These are phyloP conservation scores for Amyelois transitella DNA, from an alignment of 1,140 invertebrate genomes.

Conservation along the genomic window DNA sequence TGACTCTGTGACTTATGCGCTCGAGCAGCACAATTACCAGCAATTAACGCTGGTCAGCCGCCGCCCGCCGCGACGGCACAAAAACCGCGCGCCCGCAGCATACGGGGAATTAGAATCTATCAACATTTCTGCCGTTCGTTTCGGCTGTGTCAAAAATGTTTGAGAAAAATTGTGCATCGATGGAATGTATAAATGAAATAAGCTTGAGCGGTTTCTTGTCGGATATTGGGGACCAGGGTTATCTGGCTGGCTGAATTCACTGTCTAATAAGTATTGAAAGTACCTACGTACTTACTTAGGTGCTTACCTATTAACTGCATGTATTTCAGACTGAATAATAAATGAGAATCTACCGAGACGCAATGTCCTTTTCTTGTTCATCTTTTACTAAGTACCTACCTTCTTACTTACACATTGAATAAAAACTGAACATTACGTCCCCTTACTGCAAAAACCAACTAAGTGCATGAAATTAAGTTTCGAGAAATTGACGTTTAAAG, in stretches of 20 bases:
- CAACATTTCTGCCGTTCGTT: not conserved
- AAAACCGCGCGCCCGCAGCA: not conserved
- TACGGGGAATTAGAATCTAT: not conserved
- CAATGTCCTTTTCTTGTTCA: no score
- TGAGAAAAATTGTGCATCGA: not conserved
- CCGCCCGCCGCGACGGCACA: not conserved
- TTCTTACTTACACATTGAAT: no score
- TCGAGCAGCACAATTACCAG: conserved; percentile 34
- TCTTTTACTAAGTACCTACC: no score
- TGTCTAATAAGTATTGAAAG: no score
- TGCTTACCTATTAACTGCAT: no score
- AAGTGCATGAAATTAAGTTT: no score
- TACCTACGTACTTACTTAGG: no score
- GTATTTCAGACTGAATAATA: no score
- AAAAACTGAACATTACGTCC: no score
- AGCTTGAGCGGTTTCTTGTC: not conserved
- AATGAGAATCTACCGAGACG: no score
- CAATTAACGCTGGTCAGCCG: conserved; percentile 26
- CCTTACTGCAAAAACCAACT: no score
- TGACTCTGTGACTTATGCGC: conserved; percentile 36
- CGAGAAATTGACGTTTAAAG: no score
- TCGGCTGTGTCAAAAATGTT: not conserved
- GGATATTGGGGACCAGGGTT: not conserved
- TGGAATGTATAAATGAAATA: not conserved
- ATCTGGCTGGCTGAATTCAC: not conserved